A percentile compares a stretch with the other conserved stretches of the same genome.
phyloP scores from a whole-genome alignment of 2,888 invertebrate species.

The Drosophila lacicola region DNA sequence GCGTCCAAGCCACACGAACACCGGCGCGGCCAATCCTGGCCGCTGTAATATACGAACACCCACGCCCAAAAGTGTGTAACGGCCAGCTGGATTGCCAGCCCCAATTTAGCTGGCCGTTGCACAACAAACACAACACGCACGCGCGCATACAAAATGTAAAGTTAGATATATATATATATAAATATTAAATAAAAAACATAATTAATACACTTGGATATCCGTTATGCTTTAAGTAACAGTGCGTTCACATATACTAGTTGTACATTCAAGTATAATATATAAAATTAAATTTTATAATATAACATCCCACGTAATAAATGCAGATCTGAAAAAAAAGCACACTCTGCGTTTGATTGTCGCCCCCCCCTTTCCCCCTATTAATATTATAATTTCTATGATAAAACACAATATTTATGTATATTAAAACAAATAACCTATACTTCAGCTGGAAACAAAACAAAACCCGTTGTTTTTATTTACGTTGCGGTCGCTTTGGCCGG shows the following conservation, averaged over 20 bases:
- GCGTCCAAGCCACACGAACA: slow-evolving; percentile 6
- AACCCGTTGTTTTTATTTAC: slow-evolving; percentile 14
- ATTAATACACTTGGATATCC: too few species aligned
- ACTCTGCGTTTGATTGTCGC: neutral
- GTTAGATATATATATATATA: neutral
- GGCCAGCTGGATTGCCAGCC: slow-evolving; percentile 54
- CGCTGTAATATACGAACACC: slow-evolving; percentile 15
- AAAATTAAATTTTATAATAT: too few species aligned
- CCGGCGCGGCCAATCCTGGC: slow-evolving; percentile 6
- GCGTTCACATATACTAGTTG: too few species aligned
- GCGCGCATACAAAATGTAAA: slow-evolving; percentile 12
- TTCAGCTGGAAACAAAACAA: neutral
- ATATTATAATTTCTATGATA: slow-evolving; percentile 36
- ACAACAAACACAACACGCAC: neutral
- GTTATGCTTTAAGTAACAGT: too few species aligned
- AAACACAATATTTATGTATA: slow-evolving; percentile 42
- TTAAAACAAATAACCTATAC: slow-evolving; percentile 25
- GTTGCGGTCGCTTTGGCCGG: too few species aligned
- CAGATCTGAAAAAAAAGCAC: too few species aligned
- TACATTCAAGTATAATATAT: too few species aligned
- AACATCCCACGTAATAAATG: too few species aligned
- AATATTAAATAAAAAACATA: too few species aligned
- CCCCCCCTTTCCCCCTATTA: slow-evolving; percentile 21
- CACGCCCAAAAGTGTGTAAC: slow-evolving; percentile 8
- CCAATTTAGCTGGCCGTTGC: slow-evolving; percentile 57